phyloP scores from a whole-genome alignment of 1,140 invertebrate species.

The Drosophila paulistorum region DNA sequence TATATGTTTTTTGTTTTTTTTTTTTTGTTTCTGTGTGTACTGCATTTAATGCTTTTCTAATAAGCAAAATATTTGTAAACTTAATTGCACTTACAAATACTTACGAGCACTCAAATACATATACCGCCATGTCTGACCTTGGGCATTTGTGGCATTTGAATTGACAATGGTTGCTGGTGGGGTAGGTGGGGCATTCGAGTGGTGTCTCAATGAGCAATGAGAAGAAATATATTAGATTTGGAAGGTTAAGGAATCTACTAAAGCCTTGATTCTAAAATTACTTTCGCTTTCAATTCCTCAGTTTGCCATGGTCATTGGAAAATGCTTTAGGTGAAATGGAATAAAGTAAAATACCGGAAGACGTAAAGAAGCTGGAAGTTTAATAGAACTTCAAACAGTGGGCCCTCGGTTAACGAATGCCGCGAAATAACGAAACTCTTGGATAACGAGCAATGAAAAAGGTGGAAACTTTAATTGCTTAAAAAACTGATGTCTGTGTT shows the following conservation, averaged over 20 bases:
- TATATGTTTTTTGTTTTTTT: slow-evolving; percentile 4
- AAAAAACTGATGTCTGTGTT: too few species aligned
- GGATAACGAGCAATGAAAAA: too few species aligned
- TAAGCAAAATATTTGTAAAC: slow-evolving; percentile 73
- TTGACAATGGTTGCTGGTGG: slow-evolving; percentile 10
- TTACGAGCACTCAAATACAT: not conserved
- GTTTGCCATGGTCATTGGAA: not conserved
- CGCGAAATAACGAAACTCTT: too few species aligned
- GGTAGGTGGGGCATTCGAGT: slow-evolving; percentile 11
- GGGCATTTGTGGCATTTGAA: slow-evolving; percentile 49
- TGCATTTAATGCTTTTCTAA: slow-evolving; percentile 71
- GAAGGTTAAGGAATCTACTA: not conserved
- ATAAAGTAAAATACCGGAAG: too few species aligned
- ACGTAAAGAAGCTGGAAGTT: not conserved
- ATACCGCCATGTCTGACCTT: slow-evolving; percentile 52
- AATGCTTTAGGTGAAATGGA: not conserved
- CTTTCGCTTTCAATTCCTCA: not conserved
- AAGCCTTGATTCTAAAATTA: slow-evolving; percentile 1
- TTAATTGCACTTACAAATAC: slow-evolving; percentile 62
- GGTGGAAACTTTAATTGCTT: too few species aligned
- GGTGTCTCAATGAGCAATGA: too few species aligned
- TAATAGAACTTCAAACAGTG: not conserved
- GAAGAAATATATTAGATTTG: not conserved
- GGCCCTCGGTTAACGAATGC: too few species aligned
- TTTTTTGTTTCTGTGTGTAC: not conserved